Percentiles rank a stretch among this genome's conserved stretches.
Conservation (phyloP, 2,888 invertebrate genomes). For the Drosophila mettleri region DNA sequence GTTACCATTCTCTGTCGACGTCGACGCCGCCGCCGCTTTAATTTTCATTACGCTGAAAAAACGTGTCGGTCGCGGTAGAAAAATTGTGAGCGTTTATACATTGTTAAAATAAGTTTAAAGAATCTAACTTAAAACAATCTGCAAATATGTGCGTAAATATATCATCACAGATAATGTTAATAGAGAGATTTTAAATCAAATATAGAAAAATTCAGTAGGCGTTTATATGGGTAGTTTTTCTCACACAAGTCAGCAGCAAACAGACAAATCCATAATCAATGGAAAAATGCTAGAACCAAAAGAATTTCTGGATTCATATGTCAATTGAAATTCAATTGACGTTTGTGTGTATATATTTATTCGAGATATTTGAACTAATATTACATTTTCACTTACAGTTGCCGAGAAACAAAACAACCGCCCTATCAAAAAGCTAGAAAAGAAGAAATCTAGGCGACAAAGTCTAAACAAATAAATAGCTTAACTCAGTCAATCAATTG, state of each 20-base stretch:
- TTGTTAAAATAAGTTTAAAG: constrained; percentile 46
- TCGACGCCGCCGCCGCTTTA: constrained; percentile 57
- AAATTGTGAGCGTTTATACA: constrained; percentile 48
- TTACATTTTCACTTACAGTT: constrained; percentile 53
- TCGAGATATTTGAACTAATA: constrained; percentile 41
- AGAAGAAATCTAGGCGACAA: constrained; percentile 47
- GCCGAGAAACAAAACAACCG: constrained; percentile 47
- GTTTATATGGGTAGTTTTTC: constrained; percentile 37
- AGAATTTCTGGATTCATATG: constrained; percentile 40
- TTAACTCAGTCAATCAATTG: constrained; percentile 58
- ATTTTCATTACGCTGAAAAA: constrained; percentile 64
- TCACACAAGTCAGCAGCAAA: constrained; percentile 18
- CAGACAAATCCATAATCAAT: constrained; percentile 63
- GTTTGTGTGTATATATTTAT: constrained; percentile 18
- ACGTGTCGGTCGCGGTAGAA: constrained; percentile 58
- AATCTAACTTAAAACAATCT: constrained; percentile 22
- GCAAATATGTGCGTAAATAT: constrained; percentile 44
- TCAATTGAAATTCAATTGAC: constrained; percentile 37
- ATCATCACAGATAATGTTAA: constrained; percentile 8
- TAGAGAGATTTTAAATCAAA: neutral
- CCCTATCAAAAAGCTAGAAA: constrained; percentile 27
- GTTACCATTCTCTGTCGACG: constrained; percentile 53
- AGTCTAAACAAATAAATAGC: constrained; percentile 56
- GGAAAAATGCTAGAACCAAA: constrained; percentile 35
- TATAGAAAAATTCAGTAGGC: constrained; percentile 1